Base-by-base conservation (phyloP, 1,140 invertebrate genomes). In the Lerema accius region DNA sequence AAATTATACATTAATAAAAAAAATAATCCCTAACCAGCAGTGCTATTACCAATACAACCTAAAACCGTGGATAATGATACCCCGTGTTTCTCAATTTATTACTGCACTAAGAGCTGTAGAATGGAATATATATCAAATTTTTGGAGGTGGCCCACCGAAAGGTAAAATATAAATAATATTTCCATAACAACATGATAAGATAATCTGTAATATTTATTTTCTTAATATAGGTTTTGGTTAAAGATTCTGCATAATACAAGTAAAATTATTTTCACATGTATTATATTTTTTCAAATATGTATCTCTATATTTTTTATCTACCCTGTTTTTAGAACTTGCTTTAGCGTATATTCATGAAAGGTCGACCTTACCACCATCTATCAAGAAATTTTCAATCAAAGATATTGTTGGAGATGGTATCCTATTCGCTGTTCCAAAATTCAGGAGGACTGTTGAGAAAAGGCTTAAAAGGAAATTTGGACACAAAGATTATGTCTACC, bases 401-500 rank as follows among this genome's bases (percentile, higher is more conserved):
- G 92, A 95, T 63, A 82, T 95, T 9, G 77, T 95, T 11, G 93
- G 92, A 3, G 93, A 96, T 92, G 95, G 94, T n/a, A 92, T 97
- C 79, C 73, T 98, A 11, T 95, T 94, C 92, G 97, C 94, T 61
- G 96, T 96, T 1, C 97, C 97, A 0, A 96, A 95, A 76, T 92
- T 92, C 49, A 91, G 97, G 78, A 90, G 96, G 70, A 93, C 94
- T 0, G 58, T 96, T 28, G 96, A 98, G 78, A 95, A 92, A 84
- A 92, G 96, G 60, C 80, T 91, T 67, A 94, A 92, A 42, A 91
- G 96, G 56, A 96, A 94, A 91, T 97, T 93, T 86, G 96, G 95
- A 4, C 71, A 73, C 43, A 92, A 92, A 1, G 84, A 94, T 37
- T 94, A 93, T 82, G 68, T 92, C 11, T 93, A 92, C 92, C 96